Percentiles rank a stretch among this genome's conserved stretches.
phyloP scores from a whole-genome alignment of 2,888 invertebrate genomes.

The Portevinia maculata region DNA sequence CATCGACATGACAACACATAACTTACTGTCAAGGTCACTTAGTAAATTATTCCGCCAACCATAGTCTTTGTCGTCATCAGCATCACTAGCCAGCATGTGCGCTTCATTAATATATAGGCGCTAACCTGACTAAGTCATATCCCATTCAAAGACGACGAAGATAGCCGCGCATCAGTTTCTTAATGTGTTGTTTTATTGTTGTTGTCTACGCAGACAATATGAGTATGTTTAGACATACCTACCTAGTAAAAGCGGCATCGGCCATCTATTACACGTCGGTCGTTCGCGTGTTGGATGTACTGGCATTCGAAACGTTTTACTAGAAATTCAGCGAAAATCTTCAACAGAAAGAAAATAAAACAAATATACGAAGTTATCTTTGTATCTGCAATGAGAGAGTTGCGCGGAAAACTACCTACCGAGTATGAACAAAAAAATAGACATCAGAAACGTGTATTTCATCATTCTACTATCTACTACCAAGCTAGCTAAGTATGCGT shows the following conservation, averaged over 20 bases:
- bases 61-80: neutral
- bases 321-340: constrained; percentile 45
- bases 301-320: constrained; percentile 23
- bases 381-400: constrained; percentile 60
- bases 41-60: constrained; percentile 18
- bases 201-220: constrained; percentile 27
- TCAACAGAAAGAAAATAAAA: neutral
- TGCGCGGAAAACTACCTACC: constrained; percentile 23
- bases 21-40: constrained; percentile 34
- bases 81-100: neutral
- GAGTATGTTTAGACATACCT: constrained; percentile 27
- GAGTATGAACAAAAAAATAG: neutral
- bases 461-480: constrained; percentile 1
- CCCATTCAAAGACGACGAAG: neutral
- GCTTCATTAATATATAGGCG: neutral
- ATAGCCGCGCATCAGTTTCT: constrained; percentile 12
- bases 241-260: constrained; percentile 22
- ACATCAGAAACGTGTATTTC: constrained; percentile 3
- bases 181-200: neutral
- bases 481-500: neutral
- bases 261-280: constrained; percentile 12
- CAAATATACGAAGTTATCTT: constrained; percentile 24
- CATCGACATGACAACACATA: constrained; percentile 16
- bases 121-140: constrained; percentile 10
- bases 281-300: neutral